Base-by-base conservation (phyloP, 2,888 invertebrate species). In the Homarus gammarus region DNA sequence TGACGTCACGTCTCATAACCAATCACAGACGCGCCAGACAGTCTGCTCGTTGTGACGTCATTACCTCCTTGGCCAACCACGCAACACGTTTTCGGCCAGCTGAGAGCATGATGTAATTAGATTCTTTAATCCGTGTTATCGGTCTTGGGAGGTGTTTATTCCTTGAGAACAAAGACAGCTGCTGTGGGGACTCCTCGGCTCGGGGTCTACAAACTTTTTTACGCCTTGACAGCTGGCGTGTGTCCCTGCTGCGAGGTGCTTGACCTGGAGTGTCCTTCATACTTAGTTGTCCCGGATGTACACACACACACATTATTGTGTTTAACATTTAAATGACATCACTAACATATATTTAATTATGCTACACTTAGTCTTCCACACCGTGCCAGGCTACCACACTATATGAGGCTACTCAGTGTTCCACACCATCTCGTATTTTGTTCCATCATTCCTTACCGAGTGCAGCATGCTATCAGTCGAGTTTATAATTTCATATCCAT, bases 71-170 rank as follows among this genome's bases (percentile, higher is more conserved):
- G 44, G 79, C 86, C 86, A 86, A 68, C 70, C 86, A 70, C 51
- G n/a, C n/a, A 27, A 68, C 5, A 12, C 70, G 18, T 12, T 38
- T 79, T 27, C 68, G n/a, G 72, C 86, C 86, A 86, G 86, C 86
- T 86, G 86, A 27, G 61, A 49, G 68, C 78, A 27, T 86, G 78
- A 79, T 86, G 79, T 73, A 86, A 86, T 79, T 79, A 86, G 86
- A 86, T 79, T 86, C 86, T 78, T 79, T 79, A 86, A 86, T 86
- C 79, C 79, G 18, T n/a, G 49, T 44, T 86, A 86, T 86, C 86
- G 38, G 68, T 70, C 86, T 79, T 49, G 51, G 31, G 51, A 86
- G 79, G 78, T 70, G 70, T 86, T 68, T 78, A 68, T 86, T 86
- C 61, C 79, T 18, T 40, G 56, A 79, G 79, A 70, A 86, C 44